These are phyloP conservation scores for Hydrochoerus hydrochaeris DNA, from an alignment of 2,113 vertebrate species.

Conservation along the genomic window DNA sequence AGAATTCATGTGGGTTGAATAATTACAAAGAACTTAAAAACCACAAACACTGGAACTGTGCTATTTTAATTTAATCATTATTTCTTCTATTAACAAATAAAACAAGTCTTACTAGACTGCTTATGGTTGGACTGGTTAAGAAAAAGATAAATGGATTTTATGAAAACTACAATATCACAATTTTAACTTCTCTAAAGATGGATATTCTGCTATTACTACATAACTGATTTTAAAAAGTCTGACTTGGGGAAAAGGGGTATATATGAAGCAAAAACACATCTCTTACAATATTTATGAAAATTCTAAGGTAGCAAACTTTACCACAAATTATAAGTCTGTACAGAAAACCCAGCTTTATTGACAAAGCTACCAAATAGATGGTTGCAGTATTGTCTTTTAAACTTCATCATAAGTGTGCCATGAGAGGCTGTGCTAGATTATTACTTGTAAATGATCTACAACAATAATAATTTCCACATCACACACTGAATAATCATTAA, in stretches of 20 bases:
- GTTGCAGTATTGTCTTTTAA: slow-evolving; percentile 1
- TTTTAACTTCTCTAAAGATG: slow-evolving; percentile 46
- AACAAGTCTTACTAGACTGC: slow-evolving; percentile 7
- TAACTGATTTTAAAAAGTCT: background rate
- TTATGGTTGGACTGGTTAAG: background rate
- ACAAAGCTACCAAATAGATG: slow-evolving; percentile 37
- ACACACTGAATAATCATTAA: background rate
- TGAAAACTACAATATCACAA: background rate
- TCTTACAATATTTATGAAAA: slow-evolving; percentile 56
- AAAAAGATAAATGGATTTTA: slow-evolving; percentile 49
- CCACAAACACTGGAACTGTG: slow-evolving; percentile 18
- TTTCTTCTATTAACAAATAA: background rate
- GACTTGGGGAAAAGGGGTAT: background rate
- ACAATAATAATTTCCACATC: slow-evolving; percentile 17
- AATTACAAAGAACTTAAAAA: slow-evolving; percentile 50
- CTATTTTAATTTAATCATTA: slow-evolving; percentile 51
- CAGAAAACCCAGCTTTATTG: slow-evolving; percentile 48
- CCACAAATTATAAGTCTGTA: slow-evolving; percentile 28
- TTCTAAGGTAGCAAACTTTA: slow-evolving; percentile 2
- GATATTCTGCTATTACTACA: background rate
- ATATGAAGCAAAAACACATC: background rate
- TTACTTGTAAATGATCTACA: background rate
- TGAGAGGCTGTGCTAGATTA: background rate
- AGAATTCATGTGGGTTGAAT: slow-evolving; percentile 1
- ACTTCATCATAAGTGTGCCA: background rate